Conservation (phyloP, 2,797 vertebrate genomes). For the Spinibarbus caldwelli region DNA sequence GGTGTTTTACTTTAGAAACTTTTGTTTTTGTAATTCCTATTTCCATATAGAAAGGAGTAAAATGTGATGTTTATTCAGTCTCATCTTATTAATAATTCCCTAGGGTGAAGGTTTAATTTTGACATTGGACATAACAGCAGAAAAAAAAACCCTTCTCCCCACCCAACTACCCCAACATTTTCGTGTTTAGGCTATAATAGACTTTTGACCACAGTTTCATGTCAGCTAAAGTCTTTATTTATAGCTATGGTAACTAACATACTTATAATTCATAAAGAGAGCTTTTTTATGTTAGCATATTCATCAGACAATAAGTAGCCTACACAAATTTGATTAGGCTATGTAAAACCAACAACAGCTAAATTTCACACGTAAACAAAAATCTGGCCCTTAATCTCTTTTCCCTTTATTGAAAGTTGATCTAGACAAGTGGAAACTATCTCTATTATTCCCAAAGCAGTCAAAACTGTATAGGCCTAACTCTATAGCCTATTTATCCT, state of each 20-base stretch:
- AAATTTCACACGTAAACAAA: no score
- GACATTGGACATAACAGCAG: not conserved
- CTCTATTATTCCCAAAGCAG: not conserved
- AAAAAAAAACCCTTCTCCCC: no score
- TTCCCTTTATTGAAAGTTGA: no score
- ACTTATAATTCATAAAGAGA: not conserved
- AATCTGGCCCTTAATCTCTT: no score
- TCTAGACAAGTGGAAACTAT: not conserved
- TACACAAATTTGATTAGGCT: no score
- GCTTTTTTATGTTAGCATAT: not conserved
- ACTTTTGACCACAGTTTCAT: not conserved
- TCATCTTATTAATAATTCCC: not conserved
- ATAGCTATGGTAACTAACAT: not conserved
- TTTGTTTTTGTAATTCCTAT: not conserved
- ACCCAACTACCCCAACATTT: not conserved
- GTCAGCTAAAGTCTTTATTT: not conserved
- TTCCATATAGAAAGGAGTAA: not conserved
- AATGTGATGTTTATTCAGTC: not conserved
- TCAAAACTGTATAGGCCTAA: not conserved
- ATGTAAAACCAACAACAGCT: no score
- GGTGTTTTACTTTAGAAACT: not conserved
- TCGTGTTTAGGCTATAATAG: not conserved
- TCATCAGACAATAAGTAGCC: no score
- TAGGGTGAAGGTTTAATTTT: not conserved
- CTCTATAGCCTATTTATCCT: no score